Evolutionary conservation across 2,797 vertebrate species (phyloP), one percentile per base, ranked within the genome.

Genomic region (Channallabes apus): DNA sequence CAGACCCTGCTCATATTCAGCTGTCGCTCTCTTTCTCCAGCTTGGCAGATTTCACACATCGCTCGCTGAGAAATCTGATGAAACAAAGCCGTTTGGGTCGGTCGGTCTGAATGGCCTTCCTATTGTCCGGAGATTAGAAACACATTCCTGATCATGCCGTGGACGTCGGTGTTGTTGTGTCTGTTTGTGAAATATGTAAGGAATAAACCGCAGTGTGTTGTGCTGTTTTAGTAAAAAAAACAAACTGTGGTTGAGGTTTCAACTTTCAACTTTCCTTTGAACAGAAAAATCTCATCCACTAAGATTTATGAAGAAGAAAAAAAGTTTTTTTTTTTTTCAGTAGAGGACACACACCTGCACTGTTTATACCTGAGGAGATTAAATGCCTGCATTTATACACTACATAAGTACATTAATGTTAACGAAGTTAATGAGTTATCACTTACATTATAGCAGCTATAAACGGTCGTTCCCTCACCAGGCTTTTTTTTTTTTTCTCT

Each of bases 21-120:
- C 29, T 35, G 29, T 59, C 29, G 29, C 17, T 35, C 32, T 15
- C 32, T 32, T 58, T 78, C 32, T 4, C 22, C 15, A 22, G 58
- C 58, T 62, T 17, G 76, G 76, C 56, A 41, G 22, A 62, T 78
- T 78, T 61, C 76, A n/a, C 76, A 78, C 76, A 41, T 61, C 3
- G 6, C 56, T 61, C 6, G 6, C 56, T 38, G 20, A 24, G 56
- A 58, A 61, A 59, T 1, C 32, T n/a, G 22, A 78, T 38, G 4
- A 78, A 78, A 38, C 11, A 24, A 78, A 58, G 51, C 14, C 46
- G 18, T 17, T 4, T 22, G 54, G 51, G 3, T 76, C 51, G 51
- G 3, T 58, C 51, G 29, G 27, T 20, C 17, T 20, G 0, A 20
- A 51, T 17, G 27, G 20, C 29, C n/a, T 14, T 27, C 24, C 41